A percentile compares a stretch with the other conserved stretches of the same genome.
These are phyloP conservation scores for Drosophila emarginata DNA, from an alignment of 2,888 invertebrate species.

Conservation along the genomic window DNA sequence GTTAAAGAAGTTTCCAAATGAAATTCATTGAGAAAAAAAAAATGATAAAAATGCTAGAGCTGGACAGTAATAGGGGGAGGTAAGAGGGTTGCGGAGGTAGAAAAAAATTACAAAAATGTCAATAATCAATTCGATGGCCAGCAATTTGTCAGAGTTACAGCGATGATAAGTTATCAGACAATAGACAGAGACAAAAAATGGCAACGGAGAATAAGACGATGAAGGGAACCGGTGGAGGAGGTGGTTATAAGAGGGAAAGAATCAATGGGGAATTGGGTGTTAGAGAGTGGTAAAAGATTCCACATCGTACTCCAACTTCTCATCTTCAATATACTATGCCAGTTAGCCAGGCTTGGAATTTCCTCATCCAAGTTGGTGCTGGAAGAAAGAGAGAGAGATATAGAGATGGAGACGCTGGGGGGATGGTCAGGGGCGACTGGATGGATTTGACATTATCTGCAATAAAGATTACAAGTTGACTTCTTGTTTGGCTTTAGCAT, in stretches of 20 bases:
- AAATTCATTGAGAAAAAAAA: conserved; percentile 34
- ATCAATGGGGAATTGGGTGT: no score
- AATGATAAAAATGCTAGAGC: no score
- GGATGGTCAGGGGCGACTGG: conserved; percentile 40
- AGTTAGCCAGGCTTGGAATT: conserved; percentile 1
- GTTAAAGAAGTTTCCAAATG: conserved; percentile 19
- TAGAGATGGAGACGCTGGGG: background rate
- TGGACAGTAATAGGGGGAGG: background rate
- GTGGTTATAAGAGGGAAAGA: no score
- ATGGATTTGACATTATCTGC: conserved; percentile 76
- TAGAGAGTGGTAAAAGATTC: background rate
- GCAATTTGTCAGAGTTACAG: conserved; percentile 39
- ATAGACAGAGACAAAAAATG: background rate
- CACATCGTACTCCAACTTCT: background rate
- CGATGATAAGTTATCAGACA: conserved; percentile 58
- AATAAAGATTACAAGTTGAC: conserved; percentile 73
- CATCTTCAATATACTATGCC: background rate
- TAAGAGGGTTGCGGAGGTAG: background rate
- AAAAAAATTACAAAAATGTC: conserved; percentile 50
- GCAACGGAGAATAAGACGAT: background rate
- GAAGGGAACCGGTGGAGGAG: no score
- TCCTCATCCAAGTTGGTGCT: conserved; percentile 19
- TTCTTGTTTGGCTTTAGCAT: conserved; percentile 61
- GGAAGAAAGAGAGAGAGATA: background rate
- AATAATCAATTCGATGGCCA: conserved; percentile 56